Evolutionary conservation across 2,113 vertebrate species (phyloP).

Genomic region (Vombatus ursinus): DNA sequence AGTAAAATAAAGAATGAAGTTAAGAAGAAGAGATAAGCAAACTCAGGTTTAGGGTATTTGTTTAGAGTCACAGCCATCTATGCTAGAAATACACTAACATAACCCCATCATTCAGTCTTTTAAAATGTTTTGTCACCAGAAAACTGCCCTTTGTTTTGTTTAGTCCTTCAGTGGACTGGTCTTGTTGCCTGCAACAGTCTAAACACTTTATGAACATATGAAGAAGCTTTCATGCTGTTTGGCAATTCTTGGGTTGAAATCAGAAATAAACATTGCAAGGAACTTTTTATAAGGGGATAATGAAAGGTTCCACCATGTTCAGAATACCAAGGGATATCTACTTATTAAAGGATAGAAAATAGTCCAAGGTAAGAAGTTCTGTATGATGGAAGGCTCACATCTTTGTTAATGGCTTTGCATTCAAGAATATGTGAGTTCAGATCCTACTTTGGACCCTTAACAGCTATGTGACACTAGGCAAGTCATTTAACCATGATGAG

Average conservation of each 20-base stretch:
- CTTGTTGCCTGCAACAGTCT: not conserved
- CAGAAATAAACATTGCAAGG: conserved; percentile 43
- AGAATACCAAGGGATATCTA: not conserved
- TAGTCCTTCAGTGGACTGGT: conserved; percentile 51
- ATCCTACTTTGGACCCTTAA: no score
- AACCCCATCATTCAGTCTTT: conserved; percentile 25
- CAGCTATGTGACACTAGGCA: no score
- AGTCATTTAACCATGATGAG: no score
- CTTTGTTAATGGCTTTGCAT: no score
- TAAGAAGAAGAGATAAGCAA: conserved; percentile 47
- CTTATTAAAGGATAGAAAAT: no score
- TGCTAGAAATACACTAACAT: conserved; percentile 12
- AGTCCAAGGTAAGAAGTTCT: no score
- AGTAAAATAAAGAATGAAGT: conserved; percentile 26
- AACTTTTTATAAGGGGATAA: not conserved
- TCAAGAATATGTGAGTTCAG: no score
- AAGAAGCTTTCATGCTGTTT: conserved; percentile 35
- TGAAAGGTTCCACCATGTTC: conserved; percentile 38
- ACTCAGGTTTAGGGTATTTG: not conserved
- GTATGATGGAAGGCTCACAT: no score
- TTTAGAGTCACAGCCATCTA: conserved; percentile 18
- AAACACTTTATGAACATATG: not conserved
- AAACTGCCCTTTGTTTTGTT: conserved; percentile 19
- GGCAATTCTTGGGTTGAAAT: conserved; percentile 46
- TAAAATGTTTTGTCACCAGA: conserved; percentile 5